Base-by-base conservation (phyloP, 1,140 invertebrate genomes). In the Drosophila neocordata region DNA sequence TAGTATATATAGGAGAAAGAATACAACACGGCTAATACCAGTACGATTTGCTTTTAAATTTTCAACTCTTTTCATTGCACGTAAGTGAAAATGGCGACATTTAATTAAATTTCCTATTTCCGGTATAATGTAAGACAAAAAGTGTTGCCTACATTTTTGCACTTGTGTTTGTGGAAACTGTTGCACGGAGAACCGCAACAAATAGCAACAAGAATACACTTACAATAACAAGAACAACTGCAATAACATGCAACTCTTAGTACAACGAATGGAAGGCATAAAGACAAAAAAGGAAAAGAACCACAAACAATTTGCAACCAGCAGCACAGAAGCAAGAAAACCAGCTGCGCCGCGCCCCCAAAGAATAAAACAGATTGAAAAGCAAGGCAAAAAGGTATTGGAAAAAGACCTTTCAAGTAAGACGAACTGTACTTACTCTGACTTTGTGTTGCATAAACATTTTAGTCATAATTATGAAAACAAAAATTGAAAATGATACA, bases 81-180 rank as follows among this genome's bases (percentile, higher is more conserved):
- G 41, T 63, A 56, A 59, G 48, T 34, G 38, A 44, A 44, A 69
- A 73, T 64, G 73, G 67, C 78, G 73, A 65, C 78, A 75, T 87
- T 85, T 85, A 85, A 85, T 87, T 87, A 81, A 85, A 85, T 87
- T 85, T 85, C 82, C 82, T 78, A 65, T 77, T 76, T 7, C 34
- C 31, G 53, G 57, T 58, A 69, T 73, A 69, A 44, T 41, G 31
- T 51, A 15, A 41, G 44, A 53, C 55, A 69, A 66, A 74, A 74
- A 67, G 57, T 60, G 44, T 70, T 82, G 81, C 77, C 82, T 87
- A 85, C 69, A 81, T 84, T 71, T 64, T 34, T 59, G 73, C 41
- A 51, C 24, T 24, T 5, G 34, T 35, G 9, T 9, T 2, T 35
- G 34, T 35, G 1, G 11, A 35, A 85, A 74, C 81, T 85, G 81